Conservation (phyloP, 2,888 invertebrate genomes). For the Drosophila barbarae region DNA sequence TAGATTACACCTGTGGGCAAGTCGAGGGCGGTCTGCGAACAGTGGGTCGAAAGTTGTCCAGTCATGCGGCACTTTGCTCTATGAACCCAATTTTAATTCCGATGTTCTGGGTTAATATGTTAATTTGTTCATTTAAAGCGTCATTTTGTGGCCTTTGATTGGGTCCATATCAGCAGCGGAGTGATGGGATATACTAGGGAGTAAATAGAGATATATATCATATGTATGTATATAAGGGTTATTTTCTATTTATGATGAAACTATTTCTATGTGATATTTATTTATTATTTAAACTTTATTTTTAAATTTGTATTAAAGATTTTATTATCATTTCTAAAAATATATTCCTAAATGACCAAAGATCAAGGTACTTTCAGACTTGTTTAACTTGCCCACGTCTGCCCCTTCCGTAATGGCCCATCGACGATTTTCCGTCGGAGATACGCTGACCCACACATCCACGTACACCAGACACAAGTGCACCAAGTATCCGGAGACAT, state of each 20-base stretch:
- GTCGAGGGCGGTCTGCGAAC: slow-evolving; percentile 3
- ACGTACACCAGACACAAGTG: background rate
- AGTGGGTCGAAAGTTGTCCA: slow-evolving; percentile 6
- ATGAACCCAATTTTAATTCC: background rate
- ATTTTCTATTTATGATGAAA: too few relatives aligned
- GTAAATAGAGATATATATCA: too few relatives aligned
- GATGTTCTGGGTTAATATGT: too few relatives aligned
- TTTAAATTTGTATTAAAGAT: background rate
- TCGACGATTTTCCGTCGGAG: slow-evolving; percentile 17
- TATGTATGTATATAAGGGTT: too few relatives aligned
- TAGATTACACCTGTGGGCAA: slow-evolving; percentile 16
- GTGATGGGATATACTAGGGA: background rate
- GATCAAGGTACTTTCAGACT: slow-evolving; percentile 17
- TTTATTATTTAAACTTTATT: too few relatives aligned
- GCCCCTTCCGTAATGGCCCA: slow-evolving; percentile 25
- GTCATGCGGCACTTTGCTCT: slow-evolving; percentile 1
- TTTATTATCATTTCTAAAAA: background rate
- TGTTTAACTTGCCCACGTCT: slow-evolving; percentile 20
- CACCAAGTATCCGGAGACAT: background rate
- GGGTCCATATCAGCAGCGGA: background rate
- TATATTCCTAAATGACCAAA: background rate
- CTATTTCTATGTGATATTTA: too few relatives aligned
- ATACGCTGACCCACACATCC: slow-evolving; percentile 33
- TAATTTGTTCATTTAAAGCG: background rate
- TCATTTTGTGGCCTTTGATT: too few relatives aligned